Conservation (phyloP, 2,888 invertebrate species). For the Oscheius sp. region DNA sequence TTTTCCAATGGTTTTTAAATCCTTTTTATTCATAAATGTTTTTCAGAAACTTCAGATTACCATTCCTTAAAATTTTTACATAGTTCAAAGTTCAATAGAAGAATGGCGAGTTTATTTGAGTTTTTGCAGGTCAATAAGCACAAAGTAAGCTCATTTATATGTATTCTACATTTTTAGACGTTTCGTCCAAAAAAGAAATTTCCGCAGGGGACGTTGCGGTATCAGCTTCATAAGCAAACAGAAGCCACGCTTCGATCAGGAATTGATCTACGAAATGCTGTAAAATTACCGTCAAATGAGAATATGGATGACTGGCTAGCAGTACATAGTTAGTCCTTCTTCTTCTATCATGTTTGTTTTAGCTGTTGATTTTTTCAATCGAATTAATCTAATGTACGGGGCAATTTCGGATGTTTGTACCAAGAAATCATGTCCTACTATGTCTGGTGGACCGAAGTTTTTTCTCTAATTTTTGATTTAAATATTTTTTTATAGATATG, state of each 20-base stretch:
- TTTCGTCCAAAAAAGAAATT: conserved; percentile 88
- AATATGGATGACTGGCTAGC: conserved; percentile 90
- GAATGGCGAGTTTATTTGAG: conserved; percentile 67
- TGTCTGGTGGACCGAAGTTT: conserved; percentile 86
- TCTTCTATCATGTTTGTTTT: background rate
- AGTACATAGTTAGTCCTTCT: conserved; percentile 80
- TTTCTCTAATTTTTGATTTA: too few relatives aligned
- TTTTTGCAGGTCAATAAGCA: conserved; percentile 70
- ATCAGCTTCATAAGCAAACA: conserved; percentile 87
- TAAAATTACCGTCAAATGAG: conserved; percentile 82
- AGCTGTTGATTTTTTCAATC: conserved; percentile 93
- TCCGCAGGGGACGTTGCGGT: conserved; percentile 85
- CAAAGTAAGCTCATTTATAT: conserved; percentile 52
- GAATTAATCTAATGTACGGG: conserved; percentile 90
- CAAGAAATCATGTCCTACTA: conserved; percentile 84
- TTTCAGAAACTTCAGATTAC: too few relatives aligned
- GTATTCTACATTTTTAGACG: conserved; percentile 77
- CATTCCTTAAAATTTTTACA: too few relatives aligned
- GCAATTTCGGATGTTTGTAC: conserved; percentile 84
- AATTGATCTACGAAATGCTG: conserved; percentile 83
- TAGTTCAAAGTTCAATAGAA: too few relatives aligned
- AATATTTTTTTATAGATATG: conserved; percentile 75
- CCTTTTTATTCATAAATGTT: too few relatives aligned
- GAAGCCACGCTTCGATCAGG: conserved; percentile 87
- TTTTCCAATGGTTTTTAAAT: too few relatives aligned